Base-by-base conservation (phyloP, 2,888 invertebrate genomes). In the Noctuana brunneofusca region DNA sequence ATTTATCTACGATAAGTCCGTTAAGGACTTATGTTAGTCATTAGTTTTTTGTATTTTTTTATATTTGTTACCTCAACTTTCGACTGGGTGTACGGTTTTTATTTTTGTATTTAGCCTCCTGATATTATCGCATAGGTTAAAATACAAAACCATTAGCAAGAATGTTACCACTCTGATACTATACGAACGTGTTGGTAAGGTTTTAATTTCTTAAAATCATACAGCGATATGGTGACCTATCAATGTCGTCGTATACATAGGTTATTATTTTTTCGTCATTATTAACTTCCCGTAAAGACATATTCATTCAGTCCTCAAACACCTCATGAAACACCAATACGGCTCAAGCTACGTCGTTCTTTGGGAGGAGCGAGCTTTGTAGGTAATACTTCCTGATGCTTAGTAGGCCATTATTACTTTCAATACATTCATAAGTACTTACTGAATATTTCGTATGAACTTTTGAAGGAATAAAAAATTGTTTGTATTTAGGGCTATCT, bases 311-410 rank as follows among this genome's bases (percentile, higher is more conserved):
- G 72, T 73, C 69, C 82, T 79, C 83, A 85, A 78, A 80, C 84
- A 82, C 69, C 65, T 66, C 65, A 12, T 63, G 56, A 69, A 75
- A 76, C 77, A 79, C 89, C 89, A 89, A 89, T 88, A 79, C 84
- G 78, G 73, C 71, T 66, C 72, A 65, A 74, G 76, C 71, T 67
- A 65, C 69, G 67, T 65, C 72, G 73, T 73, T 75, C 69, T 75
- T 75, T 81, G 89, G 89, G 85, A 83, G 87, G 87, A 81, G 84
- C 83, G 69, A 79, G 63, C 67, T 66, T 65, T 64, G 78, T 82
- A 82, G 79, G 75, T 78, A 84, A 70, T 70, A 72, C 72, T 77
- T 80, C 76, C 73, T 75, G 74, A 48, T 62, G 48, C n/a, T 32
- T 30, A 55, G 1, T 46, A 53, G 18, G 49, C 14, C 22, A 12